These are phyloP conservation scores for Ephialtes manifestator DNA, from an alignment of 2,888 invertebrate species.

Conservation along the genomic window DNA sequence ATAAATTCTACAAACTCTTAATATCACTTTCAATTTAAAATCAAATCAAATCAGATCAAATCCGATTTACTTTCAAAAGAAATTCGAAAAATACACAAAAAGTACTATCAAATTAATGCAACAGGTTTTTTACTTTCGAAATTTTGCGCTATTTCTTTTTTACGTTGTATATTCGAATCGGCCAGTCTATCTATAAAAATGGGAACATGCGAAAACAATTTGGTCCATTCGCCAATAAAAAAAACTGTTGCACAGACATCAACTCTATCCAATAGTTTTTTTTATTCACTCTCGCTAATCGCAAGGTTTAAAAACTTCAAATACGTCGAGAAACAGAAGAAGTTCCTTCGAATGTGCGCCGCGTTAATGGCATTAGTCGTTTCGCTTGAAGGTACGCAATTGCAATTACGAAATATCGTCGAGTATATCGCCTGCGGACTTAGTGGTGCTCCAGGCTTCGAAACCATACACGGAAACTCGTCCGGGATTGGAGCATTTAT, in stretches of 20 bases:
- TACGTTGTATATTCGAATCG: too few relatives aligned
- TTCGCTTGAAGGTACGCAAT: conserved; percentile 23
- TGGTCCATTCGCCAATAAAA: not conserved
- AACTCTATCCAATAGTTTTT: conserved; percentile 14
- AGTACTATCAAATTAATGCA: too few relatives aligned
- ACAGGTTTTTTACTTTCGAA: too few relatives aligned
- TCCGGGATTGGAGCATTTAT: not conserved
- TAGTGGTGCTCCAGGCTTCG: not conserved
- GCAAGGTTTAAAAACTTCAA: not conserved
- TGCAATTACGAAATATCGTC: conserved; percentile 45
- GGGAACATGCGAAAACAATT: too few relatives aligned
- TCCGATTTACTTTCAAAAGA: too few relatives aligned
- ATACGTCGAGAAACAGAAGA: not conserved
- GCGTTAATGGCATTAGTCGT: conserved; percentile 3
- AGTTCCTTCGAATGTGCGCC: not conserved
- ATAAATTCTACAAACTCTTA: too few relatives aligned
- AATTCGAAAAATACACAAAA: too few relatives aligned
- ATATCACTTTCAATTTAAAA: too few relatives aligned
- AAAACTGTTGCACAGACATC: too few relatives aligned
- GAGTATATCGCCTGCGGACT: conserved; percentile 23
- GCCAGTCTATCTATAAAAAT: too few relatives aligned
- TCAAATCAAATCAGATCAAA: too few relatives aligned
- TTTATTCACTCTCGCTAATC: conserved; percentile 8
- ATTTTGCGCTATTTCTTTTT: too few relatives aligned
- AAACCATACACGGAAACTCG: conserved; percentile 35